Conservation (phyloP, 2,888 invertebrate species). For the Arrhopalites spinosus region DNA sequence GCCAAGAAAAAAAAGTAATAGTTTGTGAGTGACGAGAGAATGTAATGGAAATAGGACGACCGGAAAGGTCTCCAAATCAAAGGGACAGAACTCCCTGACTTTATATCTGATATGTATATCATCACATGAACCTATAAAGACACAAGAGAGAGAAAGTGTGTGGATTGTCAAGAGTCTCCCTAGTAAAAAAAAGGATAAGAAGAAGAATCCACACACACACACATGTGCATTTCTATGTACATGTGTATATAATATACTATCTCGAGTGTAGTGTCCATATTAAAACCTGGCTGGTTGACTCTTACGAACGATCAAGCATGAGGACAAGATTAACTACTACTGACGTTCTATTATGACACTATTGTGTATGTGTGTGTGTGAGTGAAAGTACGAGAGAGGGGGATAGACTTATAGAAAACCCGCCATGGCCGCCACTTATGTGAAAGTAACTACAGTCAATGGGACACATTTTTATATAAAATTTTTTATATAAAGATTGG, state of each 20-base stretch:
- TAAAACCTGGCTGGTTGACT: slow-evolving; percentile 8
- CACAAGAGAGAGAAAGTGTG: too few species aligned
- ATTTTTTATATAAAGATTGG: background rate
- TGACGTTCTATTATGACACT: background rate
- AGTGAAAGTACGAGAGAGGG: too few species aligned
- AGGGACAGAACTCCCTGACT: slow-evolving; percentile 21
- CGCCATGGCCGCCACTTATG: slow-evolving; percentile 6
- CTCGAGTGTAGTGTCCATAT: background rate
- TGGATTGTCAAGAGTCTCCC: too few species aligned
- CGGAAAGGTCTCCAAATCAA: slow-evolving; percentile 40
- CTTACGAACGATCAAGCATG: slow-evolving; percentile 28
- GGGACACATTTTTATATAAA: background rate
- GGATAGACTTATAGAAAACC: too few species aligned
- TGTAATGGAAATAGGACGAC: slow-evolving; percentile 29
- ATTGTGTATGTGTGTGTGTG: too few species aligned
- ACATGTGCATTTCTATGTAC: too few species aligned
- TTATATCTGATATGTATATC: too few species aligned
- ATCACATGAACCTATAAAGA: too few species aligned
- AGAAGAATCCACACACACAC: background rate
- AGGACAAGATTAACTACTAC: slow-evolving; percentile 33
- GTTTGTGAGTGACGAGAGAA: slow-evolving; percentile 39
- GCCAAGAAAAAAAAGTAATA: slow-evolving; percentile 32
- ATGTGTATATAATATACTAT: background rate
- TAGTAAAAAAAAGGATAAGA: too few species aligned
- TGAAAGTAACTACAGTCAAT: slow-evolving; percentile 8